phyloP scores from a whole-genome alignment of 2,797 vertebrate genomes.

The Helostoma temminkii region DNA sequence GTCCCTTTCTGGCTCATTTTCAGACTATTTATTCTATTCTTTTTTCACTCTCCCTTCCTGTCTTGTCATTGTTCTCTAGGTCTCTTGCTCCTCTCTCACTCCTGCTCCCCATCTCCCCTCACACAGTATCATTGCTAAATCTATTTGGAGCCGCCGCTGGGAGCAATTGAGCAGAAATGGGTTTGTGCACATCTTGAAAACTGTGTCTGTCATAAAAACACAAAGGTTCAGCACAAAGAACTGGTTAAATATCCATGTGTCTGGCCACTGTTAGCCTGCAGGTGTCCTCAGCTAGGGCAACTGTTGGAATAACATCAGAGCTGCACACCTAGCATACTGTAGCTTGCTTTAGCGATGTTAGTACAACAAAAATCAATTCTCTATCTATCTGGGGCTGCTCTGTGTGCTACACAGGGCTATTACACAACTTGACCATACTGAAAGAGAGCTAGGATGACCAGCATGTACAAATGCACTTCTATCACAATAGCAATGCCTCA shows the following conservation, averaged over 20 bases:
- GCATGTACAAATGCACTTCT: constrained; percentile 55
- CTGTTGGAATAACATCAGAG: constrained; percentile 75
- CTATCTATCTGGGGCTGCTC: constrained; percentile 51
- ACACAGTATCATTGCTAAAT: constrained; percentile 85
- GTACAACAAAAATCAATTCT: constrained; percentile 63
- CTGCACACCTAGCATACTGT: constrained; percentile 55
- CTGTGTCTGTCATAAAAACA: constrained; percentile 84
- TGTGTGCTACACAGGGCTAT: constrained; percentile 58
- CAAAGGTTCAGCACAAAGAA: constrained; percentile 81
- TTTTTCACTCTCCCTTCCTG: constrained; percentile 46
- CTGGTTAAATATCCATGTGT: constrained; percentile 82
- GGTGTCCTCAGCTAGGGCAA: constrained; percentile 71
- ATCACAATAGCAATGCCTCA: constrained; percentile 63
- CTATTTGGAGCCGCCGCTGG: constrained; percentile 86
- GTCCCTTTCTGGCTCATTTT: constrained; percentile 78
- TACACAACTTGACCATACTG: constrained; percentile 61
- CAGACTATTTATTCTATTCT: constrained; percentile 56
- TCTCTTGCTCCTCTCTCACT: constrained; percentile 68
- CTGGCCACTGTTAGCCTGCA: constrained; percentile 70
- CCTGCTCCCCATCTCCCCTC: constrained; percentile 66
- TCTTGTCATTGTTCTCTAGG: constrained; percentile 62
- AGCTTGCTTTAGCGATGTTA: constrained; percentile 61
- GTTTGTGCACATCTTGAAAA: constrained; percentile 86
- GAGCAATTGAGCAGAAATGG: constrained; percentile 87
- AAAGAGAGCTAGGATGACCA: constrained; percentile 50